Evolutionary conservation across 92 coral and sea anemone genomes (phyloP).

Genomic region (Zoanthus solanderi): DNA sequence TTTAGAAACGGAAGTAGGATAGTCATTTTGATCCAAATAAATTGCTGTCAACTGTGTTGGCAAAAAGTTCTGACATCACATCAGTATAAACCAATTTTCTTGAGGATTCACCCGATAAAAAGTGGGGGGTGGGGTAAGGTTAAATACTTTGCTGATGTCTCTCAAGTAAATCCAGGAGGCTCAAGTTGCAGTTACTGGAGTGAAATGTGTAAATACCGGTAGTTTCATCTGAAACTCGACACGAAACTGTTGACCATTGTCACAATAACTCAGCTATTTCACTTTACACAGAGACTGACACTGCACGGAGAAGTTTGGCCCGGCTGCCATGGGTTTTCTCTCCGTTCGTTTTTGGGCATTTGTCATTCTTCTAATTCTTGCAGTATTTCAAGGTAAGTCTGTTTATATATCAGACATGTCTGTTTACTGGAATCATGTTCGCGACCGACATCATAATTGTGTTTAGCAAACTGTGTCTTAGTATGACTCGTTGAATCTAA

Average conservation of each 20-base stretch:
- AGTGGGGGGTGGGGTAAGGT: not conserved
- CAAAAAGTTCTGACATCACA: not conserved
- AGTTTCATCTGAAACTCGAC: slow-evolving; percentile 35
- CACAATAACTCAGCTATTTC: slow-evolving; percentile 10
- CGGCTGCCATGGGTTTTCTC: not conserved
- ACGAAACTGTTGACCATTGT: slow-evolving; percentile 29
- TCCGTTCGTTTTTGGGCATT: slow-evolving; percentile 12
- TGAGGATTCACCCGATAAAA: not conserved
- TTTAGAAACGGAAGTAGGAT: slow-evolving; percentile 4
- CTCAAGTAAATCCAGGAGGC: not conserved
- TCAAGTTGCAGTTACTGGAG: slow-evolving; percentile 36
- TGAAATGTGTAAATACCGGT: slow-evolving; percentile 18
- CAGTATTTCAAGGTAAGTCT: slow-evolving; percentile 26
- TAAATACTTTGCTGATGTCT: not conserved
- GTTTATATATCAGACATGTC: not conserved
- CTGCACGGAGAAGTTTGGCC: slow-evolving; percentile 17
- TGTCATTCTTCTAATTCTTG: slow-evolving; percentile 25
- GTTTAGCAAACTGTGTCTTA: not conserved
- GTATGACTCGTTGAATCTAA: not conserved
- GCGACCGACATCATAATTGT: not conserved
- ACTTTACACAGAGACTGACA: slow-evolving; percentile 42
- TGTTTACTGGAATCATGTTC: not conserved
- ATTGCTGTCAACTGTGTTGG: not conserved
- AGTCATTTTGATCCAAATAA: not conserved
- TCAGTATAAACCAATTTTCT: not conserved